These are phyloP conservation scores for Porites divaricata DNA, from an alignment of 92 coral and sea anemone species.

Conservation along the genomic window DNA sequence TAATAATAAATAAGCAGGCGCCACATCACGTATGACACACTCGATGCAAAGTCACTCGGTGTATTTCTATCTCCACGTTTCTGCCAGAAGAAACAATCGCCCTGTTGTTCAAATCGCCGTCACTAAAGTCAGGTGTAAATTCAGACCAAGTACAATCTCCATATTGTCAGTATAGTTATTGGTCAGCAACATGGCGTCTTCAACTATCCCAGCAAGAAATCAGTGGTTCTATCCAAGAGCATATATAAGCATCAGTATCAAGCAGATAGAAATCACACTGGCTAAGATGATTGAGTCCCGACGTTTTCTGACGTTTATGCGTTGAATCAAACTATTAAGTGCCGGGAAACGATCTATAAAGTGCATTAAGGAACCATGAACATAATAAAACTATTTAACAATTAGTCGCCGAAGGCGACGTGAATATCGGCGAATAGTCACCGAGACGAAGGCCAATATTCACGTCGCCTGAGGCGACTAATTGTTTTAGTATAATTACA, in stretches of 20 bases:
- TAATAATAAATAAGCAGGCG: background rate
- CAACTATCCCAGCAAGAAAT: background rate
- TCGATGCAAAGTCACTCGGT: background rate
- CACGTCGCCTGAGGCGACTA: too few species aligned
- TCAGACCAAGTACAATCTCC: too few species aligned
- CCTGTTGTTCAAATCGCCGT: background rate
- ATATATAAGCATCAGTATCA: conserved; percentile 87
- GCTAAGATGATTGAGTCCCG: conserved; percentile 94
- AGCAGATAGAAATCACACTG: conserved; percentile 91
- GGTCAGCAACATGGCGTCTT: background rate
- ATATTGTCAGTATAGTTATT: background rate
- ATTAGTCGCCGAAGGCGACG: too few species aligned
- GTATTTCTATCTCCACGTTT: too few species aligned
- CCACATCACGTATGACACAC: background rate
- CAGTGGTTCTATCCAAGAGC: conserved; percentile 74
- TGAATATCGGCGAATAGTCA: too few species aligned
- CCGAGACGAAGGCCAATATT: too few species aligned
- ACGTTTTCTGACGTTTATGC: conserved; percentile 91
- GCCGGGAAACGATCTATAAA: conserved; percentile 89
- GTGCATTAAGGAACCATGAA: conserved; percentile 32
- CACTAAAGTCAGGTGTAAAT: too few species aligned
- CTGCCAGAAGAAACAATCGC: background rate
- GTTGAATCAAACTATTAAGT: conserved; percentile 95
- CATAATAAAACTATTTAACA: too few species aligned
- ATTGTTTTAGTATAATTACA: too few species aligned